These are phyloP conservation scores for Saturnia japonica DNA, from an alignment of 2,888 invertebrate genomes.

Conservation along the genomic window DNA sequence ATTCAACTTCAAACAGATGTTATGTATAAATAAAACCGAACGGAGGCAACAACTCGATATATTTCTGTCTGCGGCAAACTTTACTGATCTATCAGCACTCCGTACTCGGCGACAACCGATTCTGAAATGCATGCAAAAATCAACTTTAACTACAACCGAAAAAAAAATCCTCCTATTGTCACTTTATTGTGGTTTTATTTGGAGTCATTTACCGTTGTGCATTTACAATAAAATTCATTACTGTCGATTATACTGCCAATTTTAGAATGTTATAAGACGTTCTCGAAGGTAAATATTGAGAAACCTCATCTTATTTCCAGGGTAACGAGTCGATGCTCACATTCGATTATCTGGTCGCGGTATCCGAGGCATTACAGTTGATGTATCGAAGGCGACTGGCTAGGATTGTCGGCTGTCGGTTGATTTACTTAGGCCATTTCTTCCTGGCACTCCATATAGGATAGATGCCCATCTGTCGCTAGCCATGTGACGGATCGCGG, in stretches of 20 bases:
- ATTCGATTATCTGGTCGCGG: constrained; percentile 81
- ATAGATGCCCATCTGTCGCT: constrained; percentile 75
- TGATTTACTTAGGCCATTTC: constrained; percentile 78
- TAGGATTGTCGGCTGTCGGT: constrained; percentile 76
- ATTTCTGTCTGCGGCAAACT: constrained; percentile 81
- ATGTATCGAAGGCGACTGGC: constrained; percentile 79
- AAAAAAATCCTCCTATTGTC: background rate
- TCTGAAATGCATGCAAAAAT: constrained; percentile 46
- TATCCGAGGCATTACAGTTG: constrained; percentile 81
- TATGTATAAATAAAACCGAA: constrained; percentile 81
- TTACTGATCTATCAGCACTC: constrained; percentile 78
- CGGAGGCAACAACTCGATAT: constrained; percentile 82
- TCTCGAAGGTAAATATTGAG: constrained; percentile 49
- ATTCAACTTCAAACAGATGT: constrained; percentile 82
- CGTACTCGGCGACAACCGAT: constrained; percentile 58
- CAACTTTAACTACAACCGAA: constrained; percentile 50
- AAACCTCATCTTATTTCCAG: constrained; percentile 79
- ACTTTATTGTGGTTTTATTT: background rate
- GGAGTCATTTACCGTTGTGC: background rate
- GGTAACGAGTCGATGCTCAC: constrained; percentile 81
- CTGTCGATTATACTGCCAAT: constrained; percentile 45
- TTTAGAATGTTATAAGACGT: constrained; percentile 50
- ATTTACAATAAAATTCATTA: constrained; percentile 39
- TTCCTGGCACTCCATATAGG: constrained; percentile 76
- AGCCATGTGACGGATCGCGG: constrained; percentile 70